Base-by-base conservation (phyloP, 2,888 invertebrate genomes). In the Mimumesa dahlbomi region DNA sequence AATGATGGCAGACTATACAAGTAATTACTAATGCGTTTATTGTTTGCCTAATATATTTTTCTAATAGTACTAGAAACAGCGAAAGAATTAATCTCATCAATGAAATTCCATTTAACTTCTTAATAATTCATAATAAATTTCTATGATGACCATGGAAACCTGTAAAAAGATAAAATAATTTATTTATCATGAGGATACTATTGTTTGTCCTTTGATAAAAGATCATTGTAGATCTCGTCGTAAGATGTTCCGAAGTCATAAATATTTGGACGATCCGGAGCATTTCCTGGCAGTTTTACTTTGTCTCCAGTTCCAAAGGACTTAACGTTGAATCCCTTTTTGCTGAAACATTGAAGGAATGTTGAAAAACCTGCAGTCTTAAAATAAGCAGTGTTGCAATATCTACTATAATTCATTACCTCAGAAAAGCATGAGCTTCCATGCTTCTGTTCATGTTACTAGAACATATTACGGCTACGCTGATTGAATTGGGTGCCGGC, bases 401-500 rank as follows among this genome's bases (percentile, higher is more conserved):
- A 14, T 25, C 5, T 40, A 13, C 11, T 25, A 18, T 11, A 16
- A 45, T 45, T 6, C 3, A 16, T 86, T 90, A 94, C 94, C 92
- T 92, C 49, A 99, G 91, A 90, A 98, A 98, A 64, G 96, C 96
- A 91, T 99, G 99, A 13, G 99, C 99, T 91, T 99, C 99, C 99
- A 99, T 99, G 85, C 98, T 98, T 65, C 99, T 93, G 89, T 99
- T 99, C 97, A 99, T 99, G 90, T 99, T 99, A 86, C 98, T 98
- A 6, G 99, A 99, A 91, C 99, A 99, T 80, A 98, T 96, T 58
- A 99, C 98, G 19, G 99, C 99, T 84, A 99, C 93, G 85, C 93
- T 94, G 82, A 96, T 90, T 83, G 87, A 82, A 71, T 82, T 88
- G 7, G 86, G 78, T 5, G 84, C 78, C 48, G 88, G 87, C 89